Evolutionary conservation across 2,797 vertebrate species (phyloP).

Genomic region (Dallia pectoralis): DNA sequence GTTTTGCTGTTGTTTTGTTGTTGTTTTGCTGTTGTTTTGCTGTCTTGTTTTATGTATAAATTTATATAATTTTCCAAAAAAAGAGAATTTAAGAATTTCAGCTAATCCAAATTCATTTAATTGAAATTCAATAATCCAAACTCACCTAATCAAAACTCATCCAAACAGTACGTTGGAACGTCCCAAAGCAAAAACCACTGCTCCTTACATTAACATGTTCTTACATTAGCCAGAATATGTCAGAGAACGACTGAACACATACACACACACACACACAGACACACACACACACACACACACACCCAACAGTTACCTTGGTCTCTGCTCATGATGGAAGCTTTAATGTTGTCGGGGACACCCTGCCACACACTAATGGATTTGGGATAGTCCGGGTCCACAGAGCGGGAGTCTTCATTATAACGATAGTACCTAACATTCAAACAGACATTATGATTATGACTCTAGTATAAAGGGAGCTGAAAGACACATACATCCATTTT

Average conservation of each 20-base stretch:
- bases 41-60: too few relatives aligned
- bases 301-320: constrained; percentile 78
- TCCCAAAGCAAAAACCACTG: too few relatives aligned
- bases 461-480: neutral
- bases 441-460: neutral
- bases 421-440: constrained; percentile 82
- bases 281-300: neutral
- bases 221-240: too few relatives aligned
- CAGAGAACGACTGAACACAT: neutral
- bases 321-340: constrained; percentile 86
- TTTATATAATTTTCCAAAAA: too few relatives aligned
- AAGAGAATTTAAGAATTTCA: too few relatives aligned
- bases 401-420: constrained; percentile 78
- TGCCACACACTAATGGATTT: constrained; percentile 84
- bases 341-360: constrained; percentile 86
- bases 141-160: too few relatives aligned
- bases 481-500: neutral
- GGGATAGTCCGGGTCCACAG: constrained; percentile 84
- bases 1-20: too few relatives aligned
- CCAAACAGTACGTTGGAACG: too few relatives aligned
- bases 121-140: too few relatives aligned
- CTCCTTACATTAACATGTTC: too few relatives aligned
- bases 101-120: too few relatives aligned
- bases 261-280: neutral
- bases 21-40: too few relatives aligned